Base-by-base conservation (phyloP, 1,140 invertebrate species). In the Ruditapes philippinarum region DNA sequence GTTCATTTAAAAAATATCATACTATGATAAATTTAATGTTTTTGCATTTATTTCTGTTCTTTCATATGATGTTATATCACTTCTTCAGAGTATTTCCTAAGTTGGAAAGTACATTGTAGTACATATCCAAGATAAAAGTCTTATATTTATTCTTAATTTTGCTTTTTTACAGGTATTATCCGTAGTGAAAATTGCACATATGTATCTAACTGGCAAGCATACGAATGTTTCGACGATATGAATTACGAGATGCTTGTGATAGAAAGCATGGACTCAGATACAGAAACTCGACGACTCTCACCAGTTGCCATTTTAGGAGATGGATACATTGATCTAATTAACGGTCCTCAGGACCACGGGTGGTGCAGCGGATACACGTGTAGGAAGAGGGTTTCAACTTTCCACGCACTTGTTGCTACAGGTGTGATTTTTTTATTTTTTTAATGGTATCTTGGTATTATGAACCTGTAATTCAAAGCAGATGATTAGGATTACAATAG, bases 221-320 rank as follows among this genome's bases (percentile, higher is more conserved):
- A 94, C 84, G 73, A 92, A 54, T 96, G 95, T 79, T 45, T 74
- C 28, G 76, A 62, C 2, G 86, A 62, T 45, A 45, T 90, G 11
- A 81, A 93, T 33, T 94, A 95, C 89, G 76, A 91, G 31, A 88
- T 95, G 92, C 80, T 95, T 14, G 89, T 92, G 3, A 92, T 95
- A 19, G 95, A 95, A 82, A 95, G 92, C 82, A 94, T 95, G 93
- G 95, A 96, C 62, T 14, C 54, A 0, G 95, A 96, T 87, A 95
- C 95, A 22, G 95, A 95, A 78, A 92, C 91, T 17, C 88, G 95
- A 17, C 84, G 95, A 11, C 83, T 96, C 0, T 95, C 95, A 0
- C 95, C 95, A 0, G 92, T 95, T 0, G 95, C 95, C 12, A 74
- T 96, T 5, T 28, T 93, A 0, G 88, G 92, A 54, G 92, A 95